A percentile compares a stretch with the other conserved stretches of the same genome.
Evolutionary conservation across 2,797 vertebrate genomes (phyloP).

Genomic region (Chiroxiphia lanceolata): DNA sequence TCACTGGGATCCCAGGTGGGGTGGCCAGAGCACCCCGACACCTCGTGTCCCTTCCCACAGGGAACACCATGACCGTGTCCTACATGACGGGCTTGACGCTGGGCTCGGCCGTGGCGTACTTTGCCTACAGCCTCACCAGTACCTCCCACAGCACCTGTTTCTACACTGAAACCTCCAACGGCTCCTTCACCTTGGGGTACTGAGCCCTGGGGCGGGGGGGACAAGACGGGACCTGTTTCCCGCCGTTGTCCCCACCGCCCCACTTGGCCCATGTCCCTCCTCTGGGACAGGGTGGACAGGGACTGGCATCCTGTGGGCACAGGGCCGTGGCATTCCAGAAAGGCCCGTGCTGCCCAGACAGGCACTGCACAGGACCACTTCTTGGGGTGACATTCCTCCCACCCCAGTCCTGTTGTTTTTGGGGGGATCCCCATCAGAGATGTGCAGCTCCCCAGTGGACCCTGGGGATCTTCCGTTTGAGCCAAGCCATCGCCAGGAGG

Average conservation of each 20-base stretch:
- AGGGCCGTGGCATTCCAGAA: neutral
- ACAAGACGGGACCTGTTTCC: neutral
- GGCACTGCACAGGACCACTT: neutral
- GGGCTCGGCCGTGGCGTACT: conserved; percentile 92
- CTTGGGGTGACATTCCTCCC: neutral
- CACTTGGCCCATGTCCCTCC: neutral
- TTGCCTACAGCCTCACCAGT: conserved; percentile 90
- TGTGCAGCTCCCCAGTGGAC: neutral
- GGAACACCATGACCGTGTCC: conserved; percentile 98
- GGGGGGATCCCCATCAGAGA: neutral
- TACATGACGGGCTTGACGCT: conserved; percentile 95
- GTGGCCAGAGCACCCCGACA: neutral
- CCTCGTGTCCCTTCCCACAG: conserved; percentile 56
- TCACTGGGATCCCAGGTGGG: rapidly evolving
- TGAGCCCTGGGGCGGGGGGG: conserved; percentile 38
- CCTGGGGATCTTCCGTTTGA: neutral
- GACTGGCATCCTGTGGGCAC: neutral
- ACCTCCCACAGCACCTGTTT: conserved; percentile 74
- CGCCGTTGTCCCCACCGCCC: neutral
- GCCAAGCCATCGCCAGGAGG: conserved; percentile 3
- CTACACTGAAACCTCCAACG: conserved; percentile 68
- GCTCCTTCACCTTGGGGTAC: conserved; percentile 72
- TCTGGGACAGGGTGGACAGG: neutral
- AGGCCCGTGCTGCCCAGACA: rapidly evolving
- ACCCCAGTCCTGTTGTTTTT: neutral